Conservation (phyloP, 2,113 vertebrate species). For the Rhegmatorhina hoffmannsi region DNA sequence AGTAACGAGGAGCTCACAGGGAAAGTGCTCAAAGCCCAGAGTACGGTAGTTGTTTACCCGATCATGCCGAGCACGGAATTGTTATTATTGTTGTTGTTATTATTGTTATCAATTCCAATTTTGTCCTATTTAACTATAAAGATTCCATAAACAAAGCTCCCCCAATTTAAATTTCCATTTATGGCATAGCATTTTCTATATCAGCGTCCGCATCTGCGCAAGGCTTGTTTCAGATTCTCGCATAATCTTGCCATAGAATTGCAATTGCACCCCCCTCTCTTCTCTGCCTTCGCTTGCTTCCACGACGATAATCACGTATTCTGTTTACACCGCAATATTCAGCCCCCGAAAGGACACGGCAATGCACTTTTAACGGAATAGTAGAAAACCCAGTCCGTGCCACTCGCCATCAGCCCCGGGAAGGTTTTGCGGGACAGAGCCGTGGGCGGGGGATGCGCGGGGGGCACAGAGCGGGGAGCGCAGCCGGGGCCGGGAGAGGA, state of each 20-base stretch:
- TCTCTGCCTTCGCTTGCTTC: neutral
- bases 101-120: neutral
- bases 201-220: neutral
- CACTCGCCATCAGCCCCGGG: neutral
- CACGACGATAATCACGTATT: neutral
- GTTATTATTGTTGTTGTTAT: neutral
- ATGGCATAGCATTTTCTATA: neutral
- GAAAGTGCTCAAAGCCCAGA: conserved; percentile 38
- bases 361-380: neutral
- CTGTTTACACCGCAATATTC: neutral
- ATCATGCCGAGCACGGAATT: neutral
- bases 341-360: neutral
- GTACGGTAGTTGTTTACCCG: neutral
- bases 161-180: neutral
- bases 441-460: neutral
- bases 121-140: neutral
- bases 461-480: neutral
- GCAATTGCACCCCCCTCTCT: neutral
- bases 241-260: neutral
- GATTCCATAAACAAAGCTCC: neutral
- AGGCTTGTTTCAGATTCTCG: neutral
- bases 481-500: neutral
- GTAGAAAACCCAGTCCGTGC: neutral
- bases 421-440: neutral
- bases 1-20: conserved; percentile 6